phyloP scores from a whole-genome alignment of 1,140 invertebrate species.

The Ips nitidus region DNA sequence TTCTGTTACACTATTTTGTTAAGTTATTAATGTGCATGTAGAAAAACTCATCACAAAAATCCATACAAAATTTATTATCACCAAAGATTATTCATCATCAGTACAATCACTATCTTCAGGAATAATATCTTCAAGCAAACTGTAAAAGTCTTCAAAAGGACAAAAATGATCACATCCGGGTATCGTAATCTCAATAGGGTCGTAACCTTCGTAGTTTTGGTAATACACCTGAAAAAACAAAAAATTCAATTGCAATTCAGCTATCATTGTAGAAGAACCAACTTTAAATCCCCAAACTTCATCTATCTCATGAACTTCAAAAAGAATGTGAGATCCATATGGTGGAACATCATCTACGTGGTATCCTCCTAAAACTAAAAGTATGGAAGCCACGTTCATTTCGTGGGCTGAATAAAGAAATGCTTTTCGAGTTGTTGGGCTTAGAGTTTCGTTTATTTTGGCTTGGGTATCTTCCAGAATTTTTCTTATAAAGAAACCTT shows the following conservation, averaged over 20 bases:
- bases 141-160: conserved; percentile 1
- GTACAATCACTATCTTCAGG: background rate
- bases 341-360: conserved; percentile 7
- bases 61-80: too few relatives aligned
- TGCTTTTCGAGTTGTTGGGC: conserved; percentile 4
- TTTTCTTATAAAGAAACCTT: conserved; percentile 21
- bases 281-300: conserved; percentile 24
- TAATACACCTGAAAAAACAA: conserved; percentile 10
- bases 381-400: conserved; percentile 6
- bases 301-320: conserved; percentile 24
- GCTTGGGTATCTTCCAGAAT: conserved; percentile 8
- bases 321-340: conserved; percentile 16
- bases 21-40: too few relatives aligned
- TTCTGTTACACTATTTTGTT: too few relatives aligned
- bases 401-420: conserved; percentile 23
- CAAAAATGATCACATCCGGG: conserved; percentile 12
- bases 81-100: too few relatives aligned
- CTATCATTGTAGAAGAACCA: background rate
- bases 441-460: conserved; percentile 13
- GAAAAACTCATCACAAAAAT: too few relatives aligned
- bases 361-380: background rate
- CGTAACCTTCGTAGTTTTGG: background rate
- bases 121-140: conserved; percentile 1
- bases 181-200: conserved; percentile 1
- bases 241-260: background rate